Evolutionary conservation across 2,888 invertebrate species (phyloP).

Genomic region (Dryadula phaetusa): DNA sequence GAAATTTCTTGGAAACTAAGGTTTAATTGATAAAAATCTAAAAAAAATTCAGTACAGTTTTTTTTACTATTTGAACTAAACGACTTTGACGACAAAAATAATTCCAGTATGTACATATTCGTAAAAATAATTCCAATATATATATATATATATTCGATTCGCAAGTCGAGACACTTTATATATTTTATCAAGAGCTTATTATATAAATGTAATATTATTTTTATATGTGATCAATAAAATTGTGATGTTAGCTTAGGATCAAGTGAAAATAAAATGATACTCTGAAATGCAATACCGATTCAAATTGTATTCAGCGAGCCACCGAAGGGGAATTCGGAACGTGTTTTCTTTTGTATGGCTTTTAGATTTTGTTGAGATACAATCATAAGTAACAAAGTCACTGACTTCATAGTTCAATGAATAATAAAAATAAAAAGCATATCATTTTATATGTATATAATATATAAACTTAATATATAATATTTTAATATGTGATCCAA

Average conservation of each 20-base stretch:
- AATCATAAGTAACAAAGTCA: constrained; percentile 5
- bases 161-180: background rate
- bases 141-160: too few species aligned
- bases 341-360: constrained; percentile 20
- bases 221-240: constrained; percentile 11
- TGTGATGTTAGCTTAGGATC: constrained; percentile 33
- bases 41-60: too few species aligned
- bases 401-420: constrained; percentile 1
- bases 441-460: too few species aligned
- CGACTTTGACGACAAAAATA: too few species aligned
- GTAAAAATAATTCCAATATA: too few species aligned
- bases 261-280: constrained; percentile 26
- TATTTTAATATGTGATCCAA: too few species aligned
- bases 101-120: too few species aligned
- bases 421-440: background rate
- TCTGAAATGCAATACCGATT: constrained; percentile 33
- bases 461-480: too few species aligned
- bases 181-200: background rate
- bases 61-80: too few species aligned
- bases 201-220: background rate
- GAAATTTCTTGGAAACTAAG: too few species aligned
- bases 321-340: constrained; percentile 5
- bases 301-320: constrained; percentile 29
- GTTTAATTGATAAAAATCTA: too few species aligned
- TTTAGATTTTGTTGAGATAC: constrained; percentile 1